Conservation (phyloP, 2,113 vertebrate genomes). For the Apodemus sylvaticus region DNA sequence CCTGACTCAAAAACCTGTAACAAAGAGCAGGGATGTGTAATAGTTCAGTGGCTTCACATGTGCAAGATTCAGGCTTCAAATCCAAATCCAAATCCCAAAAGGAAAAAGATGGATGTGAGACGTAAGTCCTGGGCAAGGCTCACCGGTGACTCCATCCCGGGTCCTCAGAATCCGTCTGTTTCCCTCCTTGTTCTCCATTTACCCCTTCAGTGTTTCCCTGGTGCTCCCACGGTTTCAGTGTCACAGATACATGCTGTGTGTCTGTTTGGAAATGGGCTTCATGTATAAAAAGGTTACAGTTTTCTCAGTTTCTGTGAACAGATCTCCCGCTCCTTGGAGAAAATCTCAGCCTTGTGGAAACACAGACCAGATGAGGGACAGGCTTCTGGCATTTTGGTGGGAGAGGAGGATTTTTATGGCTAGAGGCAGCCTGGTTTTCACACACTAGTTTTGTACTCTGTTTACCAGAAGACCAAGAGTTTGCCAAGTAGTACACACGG, state of each 20-base stretch:
- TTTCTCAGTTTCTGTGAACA: background rate
- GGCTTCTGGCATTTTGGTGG: fast-evolving
- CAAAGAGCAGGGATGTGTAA: too few relatives aligned
- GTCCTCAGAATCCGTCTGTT: background rate
- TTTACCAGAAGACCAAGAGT: background rate
- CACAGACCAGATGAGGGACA: background rate
- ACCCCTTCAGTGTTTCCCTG: background rate
- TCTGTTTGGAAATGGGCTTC: background rate
- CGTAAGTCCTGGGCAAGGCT: background rate
- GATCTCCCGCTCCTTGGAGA: background rate
- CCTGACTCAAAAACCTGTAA: background rate
- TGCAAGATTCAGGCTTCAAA: background rate
- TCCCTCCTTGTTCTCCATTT: background rate
- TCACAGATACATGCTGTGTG: fast-evolving
- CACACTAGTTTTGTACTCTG: background rate
- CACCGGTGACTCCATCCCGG: background rate
- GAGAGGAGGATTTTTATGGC: background rate
- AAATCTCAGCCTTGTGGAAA: fast-evolving
- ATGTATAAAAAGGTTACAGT: background rate
- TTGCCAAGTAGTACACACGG: background rate
- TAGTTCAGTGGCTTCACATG: too few relatives aligned
- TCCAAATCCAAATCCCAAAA: background rate
- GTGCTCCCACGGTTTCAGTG: background rate
- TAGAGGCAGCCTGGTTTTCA: background rate
- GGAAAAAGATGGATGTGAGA: background rate